phyloP scores from a whole-genome alignment of 1,140 invertebrate species.

The Ips nitidus region DNA sequence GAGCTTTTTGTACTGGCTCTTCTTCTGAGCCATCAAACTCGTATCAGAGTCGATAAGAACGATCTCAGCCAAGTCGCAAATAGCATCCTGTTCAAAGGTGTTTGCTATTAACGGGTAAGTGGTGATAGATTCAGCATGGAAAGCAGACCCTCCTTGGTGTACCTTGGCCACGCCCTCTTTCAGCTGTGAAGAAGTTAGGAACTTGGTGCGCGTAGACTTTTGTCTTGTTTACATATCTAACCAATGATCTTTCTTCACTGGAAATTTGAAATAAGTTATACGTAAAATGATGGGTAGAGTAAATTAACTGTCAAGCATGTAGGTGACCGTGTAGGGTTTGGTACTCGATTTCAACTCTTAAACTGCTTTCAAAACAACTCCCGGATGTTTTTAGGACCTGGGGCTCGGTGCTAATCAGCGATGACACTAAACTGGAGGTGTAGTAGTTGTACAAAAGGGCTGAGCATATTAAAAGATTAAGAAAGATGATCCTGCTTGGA shows the following conservation, averaged over 20 bases:
- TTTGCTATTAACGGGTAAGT: constrained; percentile 54
- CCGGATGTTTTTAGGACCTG: constrained; percentile 37
- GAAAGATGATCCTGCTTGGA: constrained; percentile 45
- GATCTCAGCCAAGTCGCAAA: constrained; percentile 55
- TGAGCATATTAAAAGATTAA: constrained; percentile 46
- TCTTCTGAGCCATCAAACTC: too few relatives aligned
- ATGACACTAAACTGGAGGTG: constrained; percentile 51
- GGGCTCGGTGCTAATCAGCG: constrained; percentile 44
- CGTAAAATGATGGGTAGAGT: neutral
- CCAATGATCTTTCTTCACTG: constrained; percentile 24
- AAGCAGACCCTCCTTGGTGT: constrained; percentile 50
- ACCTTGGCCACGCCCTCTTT: constrained; percentile 38
- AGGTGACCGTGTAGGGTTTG: constrained; percentile 41
- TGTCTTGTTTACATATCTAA: constrained; percentile 26
- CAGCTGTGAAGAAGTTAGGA: constrained; percentile 21
- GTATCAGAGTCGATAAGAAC: constrained; percentile 51
- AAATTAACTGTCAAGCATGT: constrained; percentile 33
- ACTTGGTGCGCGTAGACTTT: constrained; percentile 29
- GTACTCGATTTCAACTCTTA: constrained; percentile 41
- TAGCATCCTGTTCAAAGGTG: constrained; percentile 52
- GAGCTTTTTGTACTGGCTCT: too few relatives aligned
- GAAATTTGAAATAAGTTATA: neutral
- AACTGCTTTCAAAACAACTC: constrained; percentile 41
- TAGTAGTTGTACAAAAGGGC: constrained; percentile 51
- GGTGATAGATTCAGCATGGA: constrained; percentile 56